These are phyloP conservation scores for Lophotriccus pileatus DNA, from an alignment of 2,797 vertebrate genomes.

Conservation along the genomic window DNA sequence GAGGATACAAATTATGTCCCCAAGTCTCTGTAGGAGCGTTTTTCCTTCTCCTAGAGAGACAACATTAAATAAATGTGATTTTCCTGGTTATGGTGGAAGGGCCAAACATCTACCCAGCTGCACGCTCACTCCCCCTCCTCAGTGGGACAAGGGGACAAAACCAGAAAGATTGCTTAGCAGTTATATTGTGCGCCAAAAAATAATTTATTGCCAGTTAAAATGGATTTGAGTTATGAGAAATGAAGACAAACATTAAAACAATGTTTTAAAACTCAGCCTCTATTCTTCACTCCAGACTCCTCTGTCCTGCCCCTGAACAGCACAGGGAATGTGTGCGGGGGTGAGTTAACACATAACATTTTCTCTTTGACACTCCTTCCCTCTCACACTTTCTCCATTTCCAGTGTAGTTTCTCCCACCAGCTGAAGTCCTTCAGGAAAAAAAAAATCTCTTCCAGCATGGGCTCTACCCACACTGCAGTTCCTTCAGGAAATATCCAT, in stretches of 20 bases:
- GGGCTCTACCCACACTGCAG: neutral
- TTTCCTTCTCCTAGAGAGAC: neutral
- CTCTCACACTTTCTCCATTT: neutral
- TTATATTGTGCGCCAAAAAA: neutral
- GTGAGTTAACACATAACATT: neutral
- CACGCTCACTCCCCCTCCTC: neutral
- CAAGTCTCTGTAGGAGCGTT: neutral
- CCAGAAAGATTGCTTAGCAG: neutral
- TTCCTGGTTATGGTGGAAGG: neutral
- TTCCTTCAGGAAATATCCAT: neutral
- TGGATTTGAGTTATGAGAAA: neutral
- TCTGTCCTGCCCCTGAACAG: neutral
- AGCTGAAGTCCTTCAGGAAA: neutral
- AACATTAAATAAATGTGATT: neutral
- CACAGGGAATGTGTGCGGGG: fast-evolving
- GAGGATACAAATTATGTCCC: neutral
- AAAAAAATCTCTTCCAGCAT: neutral
- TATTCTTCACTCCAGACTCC: neutral
- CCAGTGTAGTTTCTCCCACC: neutral
- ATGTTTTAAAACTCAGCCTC: neutral
- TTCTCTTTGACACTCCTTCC: neutral
- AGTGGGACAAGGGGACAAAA: neutral
- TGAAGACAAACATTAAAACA: neutral
- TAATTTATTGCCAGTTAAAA: neutral
- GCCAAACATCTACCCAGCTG: neutral